Conservation (phyloP, 2,797 vertebrate species). For the Sebastes aleutianus region DNA sequence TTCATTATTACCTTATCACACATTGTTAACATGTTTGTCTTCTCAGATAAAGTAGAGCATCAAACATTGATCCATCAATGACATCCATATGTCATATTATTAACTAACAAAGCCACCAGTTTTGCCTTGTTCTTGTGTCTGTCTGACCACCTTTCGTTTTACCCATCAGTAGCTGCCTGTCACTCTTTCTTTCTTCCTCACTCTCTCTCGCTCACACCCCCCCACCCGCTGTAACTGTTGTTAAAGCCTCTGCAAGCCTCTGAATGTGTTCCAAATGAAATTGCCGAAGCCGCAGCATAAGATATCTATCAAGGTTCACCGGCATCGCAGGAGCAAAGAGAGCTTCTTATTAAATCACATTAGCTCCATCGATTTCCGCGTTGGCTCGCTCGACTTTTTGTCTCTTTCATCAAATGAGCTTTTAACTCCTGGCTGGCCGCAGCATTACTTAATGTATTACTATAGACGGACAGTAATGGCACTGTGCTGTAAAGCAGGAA, state of each 20-base stretch:
- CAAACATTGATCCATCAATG: not conserved
- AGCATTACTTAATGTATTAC: constrained; percentile 60
- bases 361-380: constrained; percentile 76
- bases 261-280: constrained; percentile 81
- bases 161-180: not conserved
- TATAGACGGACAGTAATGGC: constrained; percentile 36
- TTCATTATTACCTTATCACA: not conserved
- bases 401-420: constrained; percentile 78
- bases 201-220: not conserved
- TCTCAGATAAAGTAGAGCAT: not conserved
- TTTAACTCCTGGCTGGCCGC: constrained; percentile 72
- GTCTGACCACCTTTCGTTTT: constrained; percentile 17
- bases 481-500: constrained; percentile 10
- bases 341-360: constrained; percentile 82
- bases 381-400: constrained; percentile 74
- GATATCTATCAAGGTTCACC: constrained; percentile 74
- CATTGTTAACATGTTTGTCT: not conserved
- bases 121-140: not conserved
- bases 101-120: not conserved
- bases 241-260: constrained; percentile 56
- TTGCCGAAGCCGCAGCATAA: constrained; percentile 70
- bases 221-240: constrained; percentile 31
- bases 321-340: constrained; percentile 65
- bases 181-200: not conserved
- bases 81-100: not conserved